Conservation (phyloP, 2,797 vertebrate species). For the Dendrocincla tyrannina region DNA sequence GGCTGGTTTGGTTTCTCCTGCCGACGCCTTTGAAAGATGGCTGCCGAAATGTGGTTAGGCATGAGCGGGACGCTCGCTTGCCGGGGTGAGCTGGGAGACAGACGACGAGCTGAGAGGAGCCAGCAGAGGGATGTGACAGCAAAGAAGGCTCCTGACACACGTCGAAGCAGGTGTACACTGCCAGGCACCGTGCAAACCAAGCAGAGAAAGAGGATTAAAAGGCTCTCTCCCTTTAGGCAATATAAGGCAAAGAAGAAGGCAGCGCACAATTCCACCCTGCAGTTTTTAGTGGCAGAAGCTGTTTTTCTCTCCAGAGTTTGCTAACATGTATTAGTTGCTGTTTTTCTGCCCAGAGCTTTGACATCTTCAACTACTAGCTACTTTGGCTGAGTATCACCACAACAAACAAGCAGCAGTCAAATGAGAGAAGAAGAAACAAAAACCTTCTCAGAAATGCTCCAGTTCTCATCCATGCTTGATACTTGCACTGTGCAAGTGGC, state of each 20-base stretch:
- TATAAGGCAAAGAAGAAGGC: not conserved
- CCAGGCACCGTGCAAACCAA: not conserved
- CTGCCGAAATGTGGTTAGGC: not conserved
- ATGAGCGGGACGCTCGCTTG: fast-evolving
- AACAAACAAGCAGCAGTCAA: not conserved
- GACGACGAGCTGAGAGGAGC: not conserved
- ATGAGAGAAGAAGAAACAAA: not conserved
- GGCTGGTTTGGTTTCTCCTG: not conserved
- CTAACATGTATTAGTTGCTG: not conserved
- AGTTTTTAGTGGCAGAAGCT: constrained; percentile 9
- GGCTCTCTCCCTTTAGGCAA: constrained; percentile 25
- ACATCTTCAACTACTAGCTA: not conserved
- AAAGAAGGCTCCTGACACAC: not conserved
- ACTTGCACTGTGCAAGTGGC: not conserved
- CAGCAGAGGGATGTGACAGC: constrained; percentile 7
- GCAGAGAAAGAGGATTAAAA: not conserved
- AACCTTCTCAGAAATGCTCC: not conserved
- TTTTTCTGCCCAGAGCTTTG: constrained; percentile 43
- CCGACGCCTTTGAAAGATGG: not conserved
- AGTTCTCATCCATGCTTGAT: not conserved
- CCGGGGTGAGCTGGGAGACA: not conserved
- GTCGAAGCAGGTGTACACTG: not conserved
- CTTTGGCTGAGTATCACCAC: not conserved
- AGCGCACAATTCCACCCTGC: not conserved
- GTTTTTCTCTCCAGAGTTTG: not conserved